Conservation (phyloP, 2,797 vertebrate species). For the Taenioides sp. region DNA sequence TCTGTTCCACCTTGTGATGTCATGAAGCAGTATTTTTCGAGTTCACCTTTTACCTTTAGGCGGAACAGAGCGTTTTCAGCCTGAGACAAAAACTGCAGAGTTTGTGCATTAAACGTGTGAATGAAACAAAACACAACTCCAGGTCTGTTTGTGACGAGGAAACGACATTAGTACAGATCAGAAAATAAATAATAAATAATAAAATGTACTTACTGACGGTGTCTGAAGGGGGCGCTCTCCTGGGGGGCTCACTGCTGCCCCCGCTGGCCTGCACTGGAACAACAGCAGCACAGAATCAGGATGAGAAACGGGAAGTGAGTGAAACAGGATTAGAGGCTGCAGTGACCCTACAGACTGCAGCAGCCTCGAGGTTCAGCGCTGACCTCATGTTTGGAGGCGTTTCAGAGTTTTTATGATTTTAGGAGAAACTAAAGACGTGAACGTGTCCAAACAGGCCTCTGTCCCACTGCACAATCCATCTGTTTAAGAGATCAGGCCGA, state of each 20-base stretch:
- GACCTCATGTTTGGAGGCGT: too few relatives aligned
- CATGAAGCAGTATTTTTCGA: too few relatives aligned
- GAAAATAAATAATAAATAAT: neutral
- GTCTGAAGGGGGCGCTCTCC: neutral
- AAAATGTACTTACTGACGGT: neutral
- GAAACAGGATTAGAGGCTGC: neutral
- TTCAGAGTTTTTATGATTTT: neutral
- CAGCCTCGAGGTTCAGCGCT: neutral
- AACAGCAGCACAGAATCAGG: neutral
- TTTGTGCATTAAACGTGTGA: too few relatives aligned
- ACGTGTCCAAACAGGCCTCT: neutral
- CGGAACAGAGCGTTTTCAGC: too few relatives aligned
- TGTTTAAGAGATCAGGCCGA: neutral
- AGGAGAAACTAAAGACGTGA: neutral
- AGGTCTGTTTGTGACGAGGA: too few relatives aligned
- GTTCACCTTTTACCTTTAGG: too few relatives aligned
- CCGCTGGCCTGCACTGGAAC: conserved; percentile 4
- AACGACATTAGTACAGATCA: too few relatives aligned
- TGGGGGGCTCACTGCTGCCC: neutral
- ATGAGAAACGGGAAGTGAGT: neutral
- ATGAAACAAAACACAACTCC: too few relatives aligned
- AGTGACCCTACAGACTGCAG: too few relatives aligned
- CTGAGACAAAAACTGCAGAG: too few relatives aligned
- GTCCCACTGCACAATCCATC: neutral
- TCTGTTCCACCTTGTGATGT: too few relatives aligned